Evolutionary conservation across 2,888 invertebrate genomes (phyloP), one percentile per base, ranked within the genome.

Genomic region (Cacoxenus indagator): DNA sequence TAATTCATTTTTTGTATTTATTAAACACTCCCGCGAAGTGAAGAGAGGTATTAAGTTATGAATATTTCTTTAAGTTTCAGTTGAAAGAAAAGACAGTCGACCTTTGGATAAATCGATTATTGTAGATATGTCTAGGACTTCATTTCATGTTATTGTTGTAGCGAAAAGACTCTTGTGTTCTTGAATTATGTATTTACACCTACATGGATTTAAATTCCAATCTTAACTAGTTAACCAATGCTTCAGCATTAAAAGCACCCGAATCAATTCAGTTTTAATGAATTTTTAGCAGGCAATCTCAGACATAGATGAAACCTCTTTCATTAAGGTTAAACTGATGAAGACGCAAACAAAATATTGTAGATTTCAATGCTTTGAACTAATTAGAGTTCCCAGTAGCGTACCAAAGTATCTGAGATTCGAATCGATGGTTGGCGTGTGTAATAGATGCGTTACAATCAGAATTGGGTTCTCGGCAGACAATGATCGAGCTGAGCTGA

Each of bases 381-480:
- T 73, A 78, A 80, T 78, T 77, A 77, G 75, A 72, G 72, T 73
- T 74, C 76, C 75, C 80, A 75, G 79, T 75, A 77, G 78, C 75
- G 78, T 77, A 75, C 73, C 73, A 72, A 77, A 70, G 57, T 51
- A 46, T 61, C 66, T 57, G 66, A 27, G 46, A n/a, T 55, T 26
- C 64, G 45, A 59, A 64, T 67, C 72, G 70, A 76, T 75, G 76
- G 74, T 80, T 80, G 82, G 81, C 80, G 80, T 82, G 78, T 81
- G 80, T 82, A 75, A 76, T 81, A 82, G 82, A 78, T 76, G 75
- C 72, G 69, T 62, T 68, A 57, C 64, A 66, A 66, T 68, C 46
- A 24, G 54, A 68, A 71, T 75, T 81, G 76, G 81, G 81, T 81
- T 78, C 80, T 78, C 78, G n/a, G n/a, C n/a, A 69, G 70, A 48